Conservation (phyloP, 2,797 vertebrate species). For the Spondyliosoma cantharus region DNA sequence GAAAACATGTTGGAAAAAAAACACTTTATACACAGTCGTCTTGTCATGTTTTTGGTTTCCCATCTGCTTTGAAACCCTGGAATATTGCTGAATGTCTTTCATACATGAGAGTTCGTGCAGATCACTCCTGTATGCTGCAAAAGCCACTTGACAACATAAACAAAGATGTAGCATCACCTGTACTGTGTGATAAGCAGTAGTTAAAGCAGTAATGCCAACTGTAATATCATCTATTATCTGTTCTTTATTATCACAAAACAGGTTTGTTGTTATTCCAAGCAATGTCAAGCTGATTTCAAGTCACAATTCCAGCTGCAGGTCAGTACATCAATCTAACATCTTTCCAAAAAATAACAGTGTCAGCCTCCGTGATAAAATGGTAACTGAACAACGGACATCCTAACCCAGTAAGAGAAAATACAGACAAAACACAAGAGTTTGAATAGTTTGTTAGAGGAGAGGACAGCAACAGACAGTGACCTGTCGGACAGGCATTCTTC, state of each 20-base stretch:
- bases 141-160: neutral
- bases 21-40: no score
- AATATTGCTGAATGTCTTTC: no score
- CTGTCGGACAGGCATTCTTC: neutral
- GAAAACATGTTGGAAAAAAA: no score
- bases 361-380: no score
- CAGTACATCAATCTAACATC: no score
- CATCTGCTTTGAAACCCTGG: no score
- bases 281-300: neutral
- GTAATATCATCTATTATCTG: neutral
- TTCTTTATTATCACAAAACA: neutral
- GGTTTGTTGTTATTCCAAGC: neutral
- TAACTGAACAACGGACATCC: no score
- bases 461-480: neutral
- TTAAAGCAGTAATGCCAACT: neutral
- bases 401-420: no score
- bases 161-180: neutral
- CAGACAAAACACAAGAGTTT: no score
- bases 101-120: neutral
- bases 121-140: neutral
- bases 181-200: neutral
- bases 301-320: no score
- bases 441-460: neutral
- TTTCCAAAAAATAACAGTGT: no score
- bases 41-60: no score